These are phyloP conservation scores for Seriola aureovittata DNA, from an alignment of 2,113 vertebrate genomes.

Conservation along the genomic window DNA sequence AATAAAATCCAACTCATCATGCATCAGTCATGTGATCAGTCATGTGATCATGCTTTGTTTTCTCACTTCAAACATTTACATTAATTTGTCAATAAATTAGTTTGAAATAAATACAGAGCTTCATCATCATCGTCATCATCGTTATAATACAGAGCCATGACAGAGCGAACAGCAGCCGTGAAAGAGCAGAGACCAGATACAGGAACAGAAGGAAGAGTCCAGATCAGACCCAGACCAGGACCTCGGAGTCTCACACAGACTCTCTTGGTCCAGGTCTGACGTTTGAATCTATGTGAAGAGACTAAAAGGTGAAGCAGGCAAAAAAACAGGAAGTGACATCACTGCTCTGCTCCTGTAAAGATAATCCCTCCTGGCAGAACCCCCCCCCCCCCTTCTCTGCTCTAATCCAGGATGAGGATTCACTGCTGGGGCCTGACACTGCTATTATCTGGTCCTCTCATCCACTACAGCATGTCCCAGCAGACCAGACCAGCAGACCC, in stretches of 20 bases:
- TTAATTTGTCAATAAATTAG: constrained; percentile 77
- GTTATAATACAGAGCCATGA: constrained; percentile 69
- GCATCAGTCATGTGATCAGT: constrained; percentile 45
- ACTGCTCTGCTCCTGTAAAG: constrained; percentile 43
- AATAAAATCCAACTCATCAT: constrained; percentile 82
- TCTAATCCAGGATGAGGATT: constrained; percentile 71
- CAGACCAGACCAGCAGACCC: constrained; percentile 1
- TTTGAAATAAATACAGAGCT: constrained; percentile 76
- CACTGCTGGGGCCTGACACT: constrained; percentile 4
- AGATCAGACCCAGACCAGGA: constrained; percentile 32
- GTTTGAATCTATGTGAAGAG: neutral
- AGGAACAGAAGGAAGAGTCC: constrained; percentile 57
- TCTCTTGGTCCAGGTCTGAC: neutral
- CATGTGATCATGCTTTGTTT: constrained; percentile 76
- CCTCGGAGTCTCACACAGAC: neutral
- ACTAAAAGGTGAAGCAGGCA: constrained; percentile 27
- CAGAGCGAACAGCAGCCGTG: constrained; percentile 66
- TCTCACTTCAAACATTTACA: constrained; percentile 59
- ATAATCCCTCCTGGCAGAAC: constrained; percentile 51
- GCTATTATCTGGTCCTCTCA: constrained; percentile 43
- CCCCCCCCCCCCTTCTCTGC: constrained; percentile 9
- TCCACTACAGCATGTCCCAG: neutral
- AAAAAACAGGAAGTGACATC: constrained; percentile 69
- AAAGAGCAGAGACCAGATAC: constrained; percentile 78
- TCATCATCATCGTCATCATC: constrained; percentile 43